Base-by-base conservation (phyloP, 2,888 invertebrate genomes). In the Baronia brevicornis region DNA sequence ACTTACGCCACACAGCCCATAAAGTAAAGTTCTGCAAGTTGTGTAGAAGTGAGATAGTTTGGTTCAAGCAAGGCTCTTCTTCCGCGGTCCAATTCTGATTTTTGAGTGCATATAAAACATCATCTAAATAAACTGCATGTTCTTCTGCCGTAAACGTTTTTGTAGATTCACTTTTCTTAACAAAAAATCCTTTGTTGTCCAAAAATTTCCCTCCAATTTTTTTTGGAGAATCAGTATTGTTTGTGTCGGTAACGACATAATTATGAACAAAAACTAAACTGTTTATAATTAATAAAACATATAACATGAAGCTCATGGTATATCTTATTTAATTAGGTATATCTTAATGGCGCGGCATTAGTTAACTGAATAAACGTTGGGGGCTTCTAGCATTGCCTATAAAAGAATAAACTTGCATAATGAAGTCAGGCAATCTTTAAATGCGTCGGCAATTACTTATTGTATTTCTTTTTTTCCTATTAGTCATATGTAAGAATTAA, bases 1-100 rank as follows among this genome's bases (percentile, higher is more conserved):
- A 74, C 86, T 75, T 57, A 86, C 87, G 77, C 84, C 86, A 85
- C 41, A 85, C 82, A 0, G 87, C 85, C 87, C 87, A 87, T 8
- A 87, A 45, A 1, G 87, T 86, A 36, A 85, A 80, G 48, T 87
- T 87, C 45, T 80, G 75, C 43, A 87, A 54, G 25, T 61, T 61
- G 3, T 57, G 48, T 5, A 84, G 52, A 51, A 80, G 41, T n/a
- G 46, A 39, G 13, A 72, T 43, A 1, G 79, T 78, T 15, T 71
- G 60, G 14, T 71, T 54, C 37, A 79, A 43, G 33, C 84, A 84
- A 0, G 65, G 63, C 5, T 61, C 43, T 27, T 82, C 79, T 1
- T 65, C 66, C 0, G 34, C 40, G 2, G 59, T 67, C 82, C 80
- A 84, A 38, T 73, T 63, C 33, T 70, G 73, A 41, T 54, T 65